A percentile compares a stretch with the other conserved stretches of the same genome.
These are phyloP conservation scores for Lasioglossum marginatum DNA, from an alignment of 2,888 invertebrate genomes.

Conservation along the genomic window DNA sequence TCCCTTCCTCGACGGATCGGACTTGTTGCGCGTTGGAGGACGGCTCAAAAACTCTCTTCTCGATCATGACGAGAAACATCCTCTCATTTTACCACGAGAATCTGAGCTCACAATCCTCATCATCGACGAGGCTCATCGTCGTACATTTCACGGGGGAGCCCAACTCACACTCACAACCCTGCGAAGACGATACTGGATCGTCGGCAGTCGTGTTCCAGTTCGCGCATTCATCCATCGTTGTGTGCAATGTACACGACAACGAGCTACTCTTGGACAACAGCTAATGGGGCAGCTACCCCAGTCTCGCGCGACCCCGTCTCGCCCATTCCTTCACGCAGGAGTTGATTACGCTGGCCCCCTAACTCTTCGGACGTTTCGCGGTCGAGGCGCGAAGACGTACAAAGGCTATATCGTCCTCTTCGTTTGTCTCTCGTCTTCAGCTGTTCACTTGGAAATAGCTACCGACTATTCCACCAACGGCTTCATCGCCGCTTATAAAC, in stretches of 20 bases:
- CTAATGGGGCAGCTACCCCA: background rate
- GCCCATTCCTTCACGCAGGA: background rate
- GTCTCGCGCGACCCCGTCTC: background rate
- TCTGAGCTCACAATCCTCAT: background rate
- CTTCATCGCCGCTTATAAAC: background rate
- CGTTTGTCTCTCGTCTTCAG: background rate
- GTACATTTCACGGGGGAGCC: background rate
- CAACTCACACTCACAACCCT: background rate
- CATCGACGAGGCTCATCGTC: background rate
- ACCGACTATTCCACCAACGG: background rate
- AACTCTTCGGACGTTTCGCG: background rate
- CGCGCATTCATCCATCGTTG: background rate
- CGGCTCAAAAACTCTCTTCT: background rate
- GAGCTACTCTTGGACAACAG: background rate
- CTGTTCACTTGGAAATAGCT: background rate
- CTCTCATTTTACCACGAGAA: background rate
- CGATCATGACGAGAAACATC: background rate
- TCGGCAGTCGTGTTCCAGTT: background rate
- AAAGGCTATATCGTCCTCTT: background rate
- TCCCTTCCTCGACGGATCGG: background rate
- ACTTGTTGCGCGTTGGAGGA: background rate
- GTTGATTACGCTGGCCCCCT: background rate
- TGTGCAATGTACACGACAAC: background rate
- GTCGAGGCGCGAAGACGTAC: background rate
- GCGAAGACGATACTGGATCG: background rate